Conservation (phyloP, 2,888 invertebrate species). For the Melangyna quadrimaculata region DNA sequence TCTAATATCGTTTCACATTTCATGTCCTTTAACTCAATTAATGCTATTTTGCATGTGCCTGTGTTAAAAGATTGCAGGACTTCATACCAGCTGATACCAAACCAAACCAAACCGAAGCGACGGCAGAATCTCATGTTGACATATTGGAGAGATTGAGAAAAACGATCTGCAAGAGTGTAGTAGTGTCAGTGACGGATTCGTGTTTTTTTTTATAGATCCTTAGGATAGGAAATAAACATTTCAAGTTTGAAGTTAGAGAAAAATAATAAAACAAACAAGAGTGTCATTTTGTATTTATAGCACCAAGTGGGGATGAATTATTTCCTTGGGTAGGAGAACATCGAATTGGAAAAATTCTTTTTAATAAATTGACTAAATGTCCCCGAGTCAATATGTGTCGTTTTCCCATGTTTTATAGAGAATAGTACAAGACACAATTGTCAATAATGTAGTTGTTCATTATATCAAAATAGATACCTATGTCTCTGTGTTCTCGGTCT, state of each 20-base stretch:
- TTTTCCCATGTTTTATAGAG: no score
- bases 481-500: no score
- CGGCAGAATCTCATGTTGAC: slow-evolving; percentile 29
- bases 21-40: slow-evolving; percentile 40
- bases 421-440: no score
- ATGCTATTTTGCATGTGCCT: slow-evolving; percentile 34
- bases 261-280: not conserved
- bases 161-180: slow-evolving; percentile 26
- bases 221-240: not conserved
- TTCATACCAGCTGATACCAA: slow-evolving; percentile 19
- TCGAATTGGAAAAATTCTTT: not conserved
- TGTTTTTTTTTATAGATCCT: not conserved
- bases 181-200: slow-evolving; percentile 23
- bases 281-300: slow-evolving; percentile 5
- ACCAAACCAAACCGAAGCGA: no score
- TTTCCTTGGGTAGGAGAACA: not conserved
- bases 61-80: slow-evolving; percentile 9
- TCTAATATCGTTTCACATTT: slow-evolving; percentile 40
- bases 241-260: not conserved
- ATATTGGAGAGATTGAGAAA: slow-evolving; percentile 35
- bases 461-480: no score
- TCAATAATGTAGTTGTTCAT: no score
- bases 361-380: not conserved
- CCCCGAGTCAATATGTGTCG: not conserved
- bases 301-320: not conserved